These are phyloP conservation scores for Ardeotis arabs DNA, from an alignment of 2,113 vertebrate species.

Conservation along the genomic window DNA sequence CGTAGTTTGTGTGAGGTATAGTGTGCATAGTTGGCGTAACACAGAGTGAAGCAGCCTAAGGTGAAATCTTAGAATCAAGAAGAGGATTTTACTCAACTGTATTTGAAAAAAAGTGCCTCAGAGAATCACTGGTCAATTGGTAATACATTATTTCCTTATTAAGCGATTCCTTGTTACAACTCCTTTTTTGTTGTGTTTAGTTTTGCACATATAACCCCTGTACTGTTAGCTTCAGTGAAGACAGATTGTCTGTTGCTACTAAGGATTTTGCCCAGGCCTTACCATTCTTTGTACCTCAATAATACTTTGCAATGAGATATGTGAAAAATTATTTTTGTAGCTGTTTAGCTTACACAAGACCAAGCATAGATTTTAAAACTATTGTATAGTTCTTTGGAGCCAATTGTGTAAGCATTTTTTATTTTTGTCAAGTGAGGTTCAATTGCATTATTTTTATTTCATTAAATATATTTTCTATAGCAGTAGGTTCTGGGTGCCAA, in stretches of 20 bases:
- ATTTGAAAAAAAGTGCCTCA: neutral
- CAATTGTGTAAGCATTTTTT: neutral
- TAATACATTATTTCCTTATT: neutral
- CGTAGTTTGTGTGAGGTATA: neutral
- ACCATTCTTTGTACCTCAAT: neutral
- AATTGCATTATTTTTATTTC: neutral
- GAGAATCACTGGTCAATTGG: neutral
- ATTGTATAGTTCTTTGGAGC: neutral
- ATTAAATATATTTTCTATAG: neutral
- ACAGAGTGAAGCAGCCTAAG: neutral
- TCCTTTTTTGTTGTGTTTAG: neutral
- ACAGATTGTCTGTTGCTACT: neutral
- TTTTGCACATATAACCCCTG: neutral
- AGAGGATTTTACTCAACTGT: neutral
- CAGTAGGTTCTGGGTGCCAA: neutral
- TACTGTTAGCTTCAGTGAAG: neutral
- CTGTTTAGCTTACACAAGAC: neutral
- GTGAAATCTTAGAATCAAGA: neutral
- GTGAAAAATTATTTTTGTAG: neutral
- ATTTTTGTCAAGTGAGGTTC: neutral
- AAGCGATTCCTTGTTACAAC: neutral
- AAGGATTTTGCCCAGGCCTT: neutral
- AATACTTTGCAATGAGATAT: neutral
- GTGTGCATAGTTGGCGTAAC: neutral
- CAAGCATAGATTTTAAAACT: neutral